Base-by-base conservation (phyloP, 2,797 vertebrate species). In the Sebastiscus albofasciatus region DNA sequence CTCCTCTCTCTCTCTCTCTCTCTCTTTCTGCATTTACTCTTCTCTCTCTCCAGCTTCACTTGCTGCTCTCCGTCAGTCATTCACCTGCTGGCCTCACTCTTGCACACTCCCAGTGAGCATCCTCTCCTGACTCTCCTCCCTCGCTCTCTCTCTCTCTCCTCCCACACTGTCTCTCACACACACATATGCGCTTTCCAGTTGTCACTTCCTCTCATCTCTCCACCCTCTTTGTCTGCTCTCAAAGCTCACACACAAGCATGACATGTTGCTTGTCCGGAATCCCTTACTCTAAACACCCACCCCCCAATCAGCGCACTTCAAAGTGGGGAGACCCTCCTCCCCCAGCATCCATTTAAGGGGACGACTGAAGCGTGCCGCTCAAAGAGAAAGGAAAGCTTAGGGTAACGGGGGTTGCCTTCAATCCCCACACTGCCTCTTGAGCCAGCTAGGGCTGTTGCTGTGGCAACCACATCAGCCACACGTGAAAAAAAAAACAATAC, bases 51-150 rank as follows among this genome's bases (percentile, higher is more conserved):
- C 72, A 26, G 71, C 72, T 73, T 88, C 83, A 83, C 77, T 87
- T 46, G 61, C 82, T 70, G 85, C 84, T 85, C 77, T 72, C 79
- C 84, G 73, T 91, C 86, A 65, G 84, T 67, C 55, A 70, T 83
- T 89, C 93, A 94, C 93, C 95, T 95, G 94, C 93, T 92, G 86
- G 86, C 76, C 70, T 78, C 85, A 73, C 89, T 89, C 78, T 77
- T 54, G 70, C 82, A 73, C 83, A 58, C 72, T 81, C 72, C 62
- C 65, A 82, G 75, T 31, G 61, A 89, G 87, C 83, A 87, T 92
- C 87, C 83, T 87, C 86, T 81, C 79, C 88, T 46, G 54, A 87
- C 61, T 84, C 88, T 90, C 87, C 82, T 87, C 87, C 87, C 66
- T 36, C 13, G 3, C 4, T 33, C 59, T 61, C 13, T 24, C 13